Conservation (phyloP, 2,888 invertebrate species). For the Xestobium rufovillosum region DNA sequence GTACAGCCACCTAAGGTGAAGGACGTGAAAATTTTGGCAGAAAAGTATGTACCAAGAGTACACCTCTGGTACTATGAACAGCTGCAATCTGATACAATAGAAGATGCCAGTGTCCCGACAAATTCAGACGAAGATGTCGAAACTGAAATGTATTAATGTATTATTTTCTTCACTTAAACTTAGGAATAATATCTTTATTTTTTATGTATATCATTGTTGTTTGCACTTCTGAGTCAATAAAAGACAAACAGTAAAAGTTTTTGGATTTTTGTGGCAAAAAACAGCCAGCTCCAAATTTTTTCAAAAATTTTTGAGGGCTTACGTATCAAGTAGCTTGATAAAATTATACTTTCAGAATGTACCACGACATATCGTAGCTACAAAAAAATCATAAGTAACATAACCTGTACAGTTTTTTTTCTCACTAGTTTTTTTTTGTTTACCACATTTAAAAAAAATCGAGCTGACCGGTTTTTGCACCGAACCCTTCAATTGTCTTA, state of each 20-base stretch:
- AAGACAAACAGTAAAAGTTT: not conserved
- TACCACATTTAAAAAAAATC: not conserved
- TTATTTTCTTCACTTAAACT: not conserved
- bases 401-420: no score
- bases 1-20: no score
- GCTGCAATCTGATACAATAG: not conserved
- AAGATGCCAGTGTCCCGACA: no score
- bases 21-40: conserved; percentile 12
- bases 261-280: not conserved
- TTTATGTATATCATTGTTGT: no score
- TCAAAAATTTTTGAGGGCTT: no score
- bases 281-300: not conserved
- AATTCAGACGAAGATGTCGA: not conserved
- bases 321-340: no score
- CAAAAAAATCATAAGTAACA: no score
- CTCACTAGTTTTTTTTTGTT: not conserved
- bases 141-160: not conserved
- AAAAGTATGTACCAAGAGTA: conserved; percentile 9
- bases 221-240: not conserved
- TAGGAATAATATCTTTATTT: no score
- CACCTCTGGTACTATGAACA: not conserved
- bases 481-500: no score
- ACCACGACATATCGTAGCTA: no score
- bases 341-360: no score
- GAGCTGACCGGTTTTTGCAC: not conserved